Percentiles rank a stretch among this genome's conserved stretches.
These are phyloP conservation scores for Xenotilapia caudafasciata DNA, from an alignment of 2,113 vertebrate genomes.

Conservation along the genomic window DNA sequence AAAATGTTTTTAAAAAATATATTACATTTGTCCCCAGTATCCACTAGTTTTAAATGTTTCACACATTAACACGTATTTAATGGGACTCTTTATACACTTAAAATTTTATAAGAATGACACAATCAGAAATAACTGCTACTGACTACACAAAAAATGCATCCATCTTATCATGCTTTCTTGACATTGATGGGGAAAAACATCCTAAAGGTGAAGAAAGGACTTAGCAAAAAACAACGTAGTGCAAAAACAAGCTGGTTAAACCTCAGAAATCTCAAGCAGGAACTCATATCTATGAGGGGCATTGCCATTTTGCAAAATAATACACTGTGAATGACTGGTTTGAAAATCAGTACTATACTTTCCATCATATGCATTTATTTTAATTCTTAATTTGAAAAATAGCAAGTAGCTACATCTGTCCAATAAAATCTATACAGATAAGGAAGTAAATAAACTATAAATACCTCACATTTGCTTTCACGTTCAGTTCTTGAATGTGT, in stretches of 20 bases:
- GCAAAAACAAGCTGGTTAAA: background rate
- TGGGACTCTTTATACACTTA: background rate
- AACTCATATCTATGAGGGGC: background rate
- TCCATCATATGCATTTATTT: background rate
- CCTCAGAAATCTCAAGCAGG: background rate
- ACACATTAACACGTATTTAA: background rate
- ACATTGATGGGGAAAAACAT: background rate
- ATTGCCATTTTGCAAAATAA: background rate
- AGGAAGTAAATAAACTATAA: background rate
- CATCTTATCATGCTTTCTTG: background rate
- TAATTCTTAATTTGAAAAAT: background rate
- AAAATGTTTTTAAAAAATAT: background rate
- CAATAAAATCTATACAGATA: background rate
- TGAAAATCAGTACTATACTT: background rate
- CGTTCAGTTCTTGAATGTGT: background rate
- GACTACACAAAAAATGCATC: background rate
- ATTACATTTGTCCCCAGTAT: background rate
- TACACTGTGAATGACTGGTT: background rate
- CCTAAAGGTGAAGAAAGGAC: background rate
- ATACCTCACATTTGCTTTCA: background rate
- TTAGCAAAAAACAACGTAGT: rapidly evolving
- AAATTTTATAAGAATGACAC: background rate
- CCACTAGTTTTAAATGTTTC: background rate
- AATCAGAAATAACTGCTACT: background rate
- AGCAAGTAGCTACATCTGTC: background rate